Evolutionary conservation across 2,797 vertebrate genomes (phyloP).

Genomic region (Phrynocephalus guinanensis): DNA sequence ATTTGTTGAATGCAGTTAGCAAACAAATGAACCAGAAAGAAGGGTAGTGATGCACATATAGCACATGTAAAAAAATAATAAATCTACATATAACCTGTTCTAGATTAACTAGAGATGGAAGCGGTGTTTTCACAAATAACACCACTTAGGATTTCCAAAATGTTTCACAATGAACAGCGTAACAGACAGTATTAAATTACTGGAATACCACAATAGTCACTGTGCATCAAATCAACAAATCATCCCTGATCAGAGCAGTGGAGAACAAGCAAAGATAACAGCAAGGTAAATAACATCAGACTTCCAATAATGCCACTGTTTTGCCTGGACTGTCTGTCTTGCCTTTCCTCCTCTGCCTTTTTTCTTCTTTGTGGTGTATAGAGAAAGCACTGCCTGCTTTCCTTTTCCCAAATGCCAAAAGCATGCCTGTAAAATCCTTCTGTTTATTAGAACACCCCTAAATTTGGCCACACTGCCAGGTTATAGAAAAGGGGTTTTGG

Average conservation of each 20-base stretch:
- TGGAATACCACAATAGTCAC: not conserved
- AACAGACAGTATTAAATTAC: constrained; percentile 6
- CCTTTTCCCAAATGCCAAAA: no score
- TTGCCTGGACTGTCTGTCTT: not conserved
- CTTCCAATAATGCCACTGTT: not conserved
- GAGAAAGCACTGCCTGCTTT: no score
- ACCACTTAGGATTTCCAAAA: not conserved
- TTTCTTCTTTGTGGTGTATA: no score
- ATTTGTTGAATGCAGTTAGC: constrained; percentile 34
- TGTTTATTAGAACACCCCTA: no score
- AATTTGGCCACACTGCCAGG: no score
- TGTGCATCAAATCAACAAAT: not conserved
- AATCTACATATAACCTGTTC: no score
- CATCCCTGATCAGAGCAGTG: not conserved
- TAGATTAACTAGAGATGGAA: no score
- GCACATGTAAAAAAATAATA: no score
- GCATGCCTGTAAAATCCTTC: no score
- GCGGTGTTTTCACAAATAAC: not conserved
- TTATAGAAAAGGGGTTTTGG: no score
- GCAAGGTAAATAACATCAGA: not conserved
- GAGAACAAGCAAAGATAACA: not conserved
- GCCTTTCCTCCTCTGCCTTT: no score
- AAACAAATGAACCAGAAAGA: constrained; percentile 1
- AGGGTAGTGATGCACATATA: not conserved
- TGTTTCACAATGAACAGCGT: not conserved